These are phyloP conservation scores for Scartelaos histophorus DNA, from an alignment of 2,113 vertebrate species.

Conservation along the genomic window DNA sequence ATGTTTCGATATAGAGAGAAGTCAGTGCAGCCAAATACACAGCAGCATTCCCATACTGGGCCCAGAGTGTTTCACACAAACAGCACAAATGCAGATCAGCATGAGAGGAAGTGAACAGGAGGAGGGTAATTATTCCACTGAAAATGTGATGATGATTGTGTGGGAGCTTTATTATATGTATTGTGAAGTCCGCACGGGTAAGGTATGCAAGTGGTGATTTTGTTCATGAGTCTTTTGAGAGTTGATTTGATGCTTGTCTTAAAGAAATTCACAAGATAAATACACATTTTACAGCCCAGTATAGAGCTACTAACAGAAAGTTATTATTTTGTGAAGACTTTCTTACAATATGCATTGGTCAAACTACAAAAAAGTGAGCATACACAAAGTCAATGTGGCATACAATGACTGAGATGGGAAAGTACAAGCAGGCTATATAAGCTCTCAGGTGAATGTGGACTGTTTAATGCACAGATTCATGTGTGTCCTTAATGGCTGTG, in stretches of 20 bases:
- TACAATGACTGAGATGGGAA: too few relatives aligned
- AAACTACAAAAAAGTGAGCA: too few relatives aligned
- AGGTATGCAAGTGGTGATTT: not conserved
- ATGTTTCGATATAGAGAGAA: constrained; percentile 9
- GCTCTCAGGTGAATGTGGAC: too few relatives aligned
- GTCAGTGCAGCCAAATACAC: constrained; percentile 14
- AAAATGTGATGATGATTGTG: not conserved
- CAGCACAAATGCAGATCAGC: constrained; percentile 31
- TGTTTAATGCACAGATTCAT: too few relatives aligned
- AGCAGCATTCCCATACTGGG: constrained; percentile 26
- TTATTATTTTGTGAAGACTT: not conserved
- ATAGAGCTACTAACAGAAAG: not conserved
- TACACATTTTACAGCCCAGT: not conserved
- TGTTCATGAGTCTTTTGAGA: not conserved
- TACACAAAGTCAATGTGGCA: too few relatives aligned
- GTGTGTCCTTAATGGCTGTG: too few relatives aligned
- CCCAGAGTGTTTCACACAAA: constrained; percentile 39
- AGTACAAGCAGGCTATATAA: too few relatives aligned
- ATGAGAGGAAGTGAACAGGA: constrained; percentile 26
- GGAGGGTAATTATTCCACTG: not conserved
- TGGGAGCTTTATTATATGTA: not conserved
- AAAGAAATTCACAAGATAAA: not conserved
- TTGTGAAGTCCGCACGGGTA: not conserved
- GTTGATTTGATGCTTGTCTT: not conserved
- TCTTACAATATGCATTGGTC: too few relatives aligned